phyloP scores from a whole-genome alignment of 2,797 vertebrate genomes.

The Mergus octosetaceus region DNA sequence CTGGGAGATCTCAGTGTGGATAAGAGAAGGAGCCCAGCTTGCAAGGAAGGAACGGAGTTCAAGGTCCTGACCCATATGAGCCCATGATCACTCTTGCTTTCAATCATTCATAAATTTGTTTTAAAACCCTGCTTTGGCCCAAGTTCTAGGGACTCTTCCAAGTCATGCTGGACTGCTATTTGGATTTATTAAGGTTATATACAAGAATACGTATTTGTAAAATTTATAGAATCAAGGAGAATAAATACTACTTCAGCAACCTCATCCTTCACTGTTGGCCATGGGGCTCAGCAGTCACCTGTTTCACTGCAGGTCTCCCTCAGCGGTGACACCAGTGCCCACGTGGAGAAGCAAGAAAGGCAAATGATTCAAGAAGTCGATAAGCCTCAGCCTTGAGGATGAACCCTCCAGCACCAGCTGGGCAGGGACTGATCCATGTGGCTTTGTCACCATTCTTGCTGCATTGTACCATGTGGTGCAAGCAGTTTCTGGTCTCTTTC shows the following conservation, averaged over 20 bases:
- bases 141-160: neutral
- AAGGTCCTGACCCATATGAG: neutral
- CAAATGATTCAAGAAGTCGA: neutral
- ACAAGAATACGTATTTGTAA: neutral
- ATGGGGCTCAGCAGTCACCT: too few relatives aligned
- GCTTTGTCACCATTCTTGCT: neutral
- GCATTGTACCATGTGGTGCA: neutral
- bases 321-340: too few relatives aligned
- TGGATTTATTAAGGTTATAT: neutral
- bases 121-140: neutral
- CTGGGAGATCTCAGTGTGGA: neutral
- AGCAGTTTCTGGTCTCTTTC: neutral
- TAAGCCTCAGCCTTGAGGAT: neutral
- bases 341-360: neutral
- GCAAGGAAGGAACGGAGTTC: neutral
- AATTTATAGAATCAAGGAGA: neutral
- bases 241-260: neutral
- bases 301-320: too few relatives aligned
- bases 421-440: neutral
- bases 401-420: neutral
- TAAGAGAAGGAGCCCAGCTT: neutral
- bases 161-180: neutral
- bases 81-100: neutral
- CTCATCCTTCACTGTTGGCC: too few relatives aligned
- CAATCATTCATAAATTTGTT: neutral